These are phyloP conservation scores for Bovichtus diacanthus DNA, from an alignment of 2,797 vertebrate species.

Conservation along the genomic window DNA sequence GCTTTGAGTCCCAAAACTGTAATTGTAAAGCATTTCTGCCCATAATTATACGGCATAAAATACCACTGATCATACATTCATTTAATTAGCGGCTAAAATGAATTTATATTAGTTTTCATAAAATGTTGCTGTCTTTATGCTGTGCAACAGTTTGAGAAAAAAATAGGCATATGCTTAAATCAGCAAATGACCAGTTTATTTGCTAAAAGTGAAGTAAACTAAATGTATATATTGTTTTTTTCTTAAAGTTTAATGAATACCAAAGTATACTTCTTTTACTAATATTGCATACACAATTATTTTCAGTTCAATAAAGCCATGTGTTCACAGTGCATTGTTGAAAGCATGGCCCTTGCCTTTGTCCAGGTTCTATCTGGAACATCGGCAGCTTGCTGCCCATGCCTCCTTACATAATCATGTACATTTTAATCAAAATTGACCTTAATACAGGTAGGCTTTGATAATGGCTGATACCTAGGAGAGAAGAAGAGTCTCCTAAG, in stretches of 20 bases:
- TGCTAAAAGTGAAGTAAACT: neutral
- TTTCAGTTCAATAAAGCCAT: neutral
- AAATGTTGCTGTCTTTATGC: neutral
- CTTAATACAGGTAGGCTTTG: conserved; percentile 70
- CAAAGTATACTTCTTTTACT: neutral
- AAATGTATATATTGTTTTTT: no score
- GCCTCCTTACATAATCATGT: conserved; percentile 53
- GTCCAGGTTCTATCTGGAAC: conserved; percentile 56
- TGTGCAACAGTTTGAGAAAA: neutral
- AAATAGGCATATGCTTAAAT: neutral
- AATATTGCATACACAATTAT: neutral
- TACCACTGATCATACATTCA: neutral
- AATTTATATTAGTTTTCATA: neutral
- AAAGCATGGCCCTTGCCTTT: conserved; percentile 29
- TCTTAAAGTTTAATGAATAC: neutral
- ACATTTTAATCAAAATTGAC: conserved; percentile 74
- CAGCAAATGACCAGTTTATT: neutral
- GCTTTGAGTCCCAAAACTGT: neutral
- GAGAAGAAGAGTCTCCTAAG: conserved; percentile 35
- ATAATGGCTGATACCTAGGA: conserved; percentile 62
- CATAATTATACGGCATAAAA: neutral
- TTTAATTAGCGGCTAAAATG: neutral
- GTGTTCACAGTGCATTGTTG: neutral
- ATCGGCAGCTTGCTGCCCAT: conserved; percentile 47
- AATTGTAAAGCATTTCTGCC: neutral